Evolutionary conservation across 2,888 invertebrate species (phyloP), one percentile per base, ranked within the genome.

Genomic region (Microctonus hyperodae): DNA sequence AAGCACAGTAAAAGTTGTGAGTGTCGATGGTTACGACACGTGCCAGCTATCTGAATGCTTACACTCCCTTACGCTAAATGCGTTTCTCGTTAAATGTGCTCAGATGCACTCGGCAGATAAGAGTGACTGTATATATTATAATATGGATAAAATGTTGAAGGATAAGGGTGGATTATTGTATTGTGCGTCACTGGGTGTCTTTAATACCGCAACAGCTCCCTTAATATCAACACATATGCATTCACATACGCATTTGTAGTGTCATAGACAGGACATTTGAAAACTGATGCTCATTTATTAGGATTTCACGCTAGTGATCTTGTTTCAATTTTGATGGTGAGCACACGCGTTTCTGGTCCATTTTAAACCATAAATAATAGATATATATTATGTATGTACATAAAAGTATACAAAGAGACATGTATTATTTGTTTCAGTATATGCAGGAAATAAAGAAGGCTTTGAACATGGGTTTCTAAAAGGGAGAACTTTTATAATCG

Each of bases 261-360:
- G 35, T 69, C 67, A 73, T 7, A 44, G 0, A 70, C n/a, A n/a
- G 70, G 71, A 71, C 72, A 68, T 71, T 65, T 63, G 72, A 65
- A 69, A 69, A 69, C 72, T 74, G 75, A 79, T 79, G 79, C 79
- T 80, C 80, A 80, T 80, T 80, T 80, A 80, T 81, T 79, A 81
- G 80, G 78, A 81, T 80, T 80, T 80, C 78, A 80, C 77, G 79
- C 77, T 75, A 69, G 75, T 74, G 75, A 76, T 79, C 76, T 78
- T 76, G 74, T 78, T 79, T 37, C 37, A 25, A 23, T 53, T 23
- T 31, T 16, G 37, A 22, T 28, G 13, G 16, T 20, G 7, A n/a
- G n/a, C 55, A 28, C 55, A 53, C 55, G 7, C 2, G 25, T 63
- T 63, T 37, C 25, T 13, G 10, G n/a, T 37, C 55, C 23, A 16